Conservation (phyloP, 2,797 vertebrate species). For the Acanthurus tractus region DNA sequence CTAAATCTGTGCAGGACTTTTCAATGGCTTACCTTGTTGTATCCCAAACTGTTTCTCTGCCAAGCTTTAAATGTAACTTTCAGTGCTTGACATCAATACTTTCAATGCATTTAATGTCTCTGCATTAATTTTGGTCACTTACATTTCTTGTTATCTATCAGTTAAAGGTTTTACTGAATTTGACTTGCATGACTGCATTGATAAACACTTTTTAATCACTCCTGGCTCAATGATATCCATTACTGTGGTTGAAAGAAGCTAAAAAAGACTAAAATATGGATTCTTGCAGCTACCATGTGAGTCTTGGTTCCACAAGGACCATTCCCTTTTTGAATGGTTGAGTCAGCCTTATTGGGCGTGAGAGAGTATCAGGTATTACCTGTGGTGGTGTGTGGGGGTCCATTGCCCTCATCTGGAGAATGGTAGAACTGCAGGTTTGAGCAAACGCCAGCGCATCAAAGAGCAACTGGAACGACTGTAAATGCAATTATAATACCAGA, state of each 20-base stretch:
- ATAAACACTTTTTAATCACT: constrained; percentile 14
- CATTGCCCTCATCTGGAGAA: constrained; percentile 80
- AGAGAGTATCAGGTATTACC: constrained; percentile 72
- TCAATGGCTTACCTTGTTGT: constrained; percentile 82
- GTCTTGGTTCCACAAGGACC: constrained; percentile 92
- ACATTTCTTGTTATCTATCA: neutral
- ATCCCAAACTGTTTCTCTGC: constrained; percentile 62
- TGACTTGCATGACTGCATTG: constrained; percentile 9
- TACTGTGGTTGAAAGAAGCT: constrained; percentile 26
- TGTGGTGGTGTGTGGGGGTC: constrained; percentile 71
- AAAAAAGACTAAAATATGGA: constrained; percentile 62
- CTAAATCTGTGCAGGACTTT: constrained; percentile 67
- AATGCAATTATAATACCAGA: constrained; percentile 12
- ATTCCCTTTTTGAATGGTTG: constrained; percentile 74
- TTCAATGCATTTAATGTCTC: constrained; percentile 22
- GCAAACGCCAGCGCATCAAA: constrained; percentile 13
- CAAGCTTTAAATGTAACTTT: constrained; percentile 57
- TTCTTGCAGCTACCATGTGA: constrained; percentile 86
- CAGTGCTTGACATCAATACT: constrained; percentile 41
- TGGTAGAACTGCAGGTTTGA: constrained; percentile 69
- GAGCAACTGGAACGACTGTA: constrained; percentile 1
- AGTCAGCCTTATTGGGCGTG: constrained; percentile 51
- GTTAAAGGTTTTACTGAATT: constrained; percentile 3
- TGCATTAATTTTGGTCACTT: constrained; percentile 6
- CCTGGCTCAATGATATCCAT: constrained; percentile 22